Conservation (phyloP, 2,113 vertebrate species). For the Atractosteus spatula region DNA sequence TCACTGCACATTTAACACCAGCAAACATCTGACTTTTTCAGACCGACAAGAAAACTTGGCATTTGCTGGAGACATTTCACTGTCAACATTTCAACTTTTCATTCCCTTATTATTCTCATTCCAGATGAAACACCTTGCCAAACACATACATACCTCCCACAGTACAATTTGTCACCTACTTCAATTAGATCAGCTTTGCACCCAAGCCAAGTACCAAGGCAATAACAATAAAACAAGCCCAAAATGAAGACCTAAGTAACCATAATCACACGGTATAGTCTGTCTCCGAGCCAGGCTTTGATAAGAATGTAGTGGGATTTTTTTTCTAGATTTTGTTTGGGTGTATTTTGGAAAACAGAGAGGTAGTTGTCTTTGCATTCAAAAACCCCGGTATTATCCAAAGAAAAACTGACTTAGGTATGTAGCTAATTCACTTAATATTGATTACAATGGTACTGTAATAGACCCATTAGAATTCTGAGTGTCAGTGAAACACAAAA, state of each 20-base stretch:
- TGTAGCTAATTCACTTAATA: background rate
- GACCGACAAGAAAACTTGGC: conserved; percentile 5
- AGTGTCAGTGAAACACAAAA: background rate
- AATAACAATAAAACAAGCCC: conserved; percentile 14
- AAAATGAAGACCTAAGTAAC: conserved; percentile 17
- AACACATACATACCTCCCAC: conserved; percentile 9
- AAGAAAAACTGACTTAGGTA: background rate
- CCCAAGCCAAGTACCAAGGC: conserved; percentile 14
- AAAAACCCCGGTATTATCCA: no score
- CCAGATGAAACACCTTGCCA: conserved; percentile 12
- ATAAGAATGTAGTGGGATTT: conserved; percentile 12
- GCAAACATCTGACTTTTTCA: background rate
- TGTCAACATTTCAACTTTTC: background rate
- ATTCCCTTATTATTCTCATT: background rate
- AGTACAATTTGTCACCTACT: conserved; percentile 7
- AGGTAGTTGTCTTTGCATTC: no score
- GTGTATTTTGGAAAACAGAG: background rate
- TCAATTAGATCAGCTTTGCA: conserved; percentile 7
- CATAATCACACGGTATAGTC: background rate
- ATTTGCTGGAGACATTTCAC: background rate
- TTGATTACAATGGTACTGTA: background rate
- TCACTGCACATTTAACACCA: background rate
- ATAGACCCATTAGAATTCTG: background rate
- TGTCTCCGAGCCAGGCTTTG: background rate
- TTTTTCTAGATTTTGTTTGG: background rate